phyloP scores from a whole-genome alignment of 1,140 invertebrate species.

The Aphelinus certus region DNA sequence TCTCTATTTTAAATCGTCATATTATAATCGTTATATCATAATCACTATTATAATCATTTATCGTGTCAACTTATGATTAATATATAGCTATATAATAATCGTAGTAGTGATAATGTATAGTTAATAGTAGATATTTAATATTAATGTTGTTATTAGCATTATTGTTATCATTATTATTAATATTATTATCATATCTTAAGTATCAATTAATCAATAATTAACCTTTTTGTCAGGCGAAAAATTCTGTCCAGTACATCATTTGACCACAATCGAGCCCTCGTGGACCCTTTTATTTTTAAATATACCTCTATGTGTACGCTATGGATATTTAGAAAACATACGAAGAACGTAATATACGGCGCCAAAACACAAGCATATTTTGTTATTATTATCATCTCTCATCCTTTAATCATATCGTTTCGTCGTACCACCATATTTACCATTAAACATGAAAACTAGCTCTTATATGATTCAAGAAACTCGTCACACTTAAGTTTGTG shows the following conservation, averaged over 20 bases:
- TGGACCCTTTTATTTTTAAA: slow-evolving; percentile 51
- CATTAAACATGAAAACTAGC: slow-evolving; percentile 15
- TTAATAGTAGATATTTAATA: slow-evolving; percentile 40
- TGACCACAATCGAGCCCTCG: slow-evolving; percentile 31
- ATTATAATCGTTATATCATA: slow-evolving; percentile 48
- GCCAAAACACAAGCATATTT: slow-evolving; percentile 34
- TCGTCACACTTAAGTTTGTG: slow-evolving; percentile 26
- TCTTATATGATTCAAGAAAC: slow-evolving; percentile 7
- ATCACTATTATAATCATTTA: slow-evolving; percentile 56
- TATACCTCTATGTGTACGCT: slow-evolving; percentile 44
- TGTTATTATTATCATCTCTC: slow-evolving; percentile 24
- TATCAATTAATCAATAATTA: slow-evolving; percentile 62
- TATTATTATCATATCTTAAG: slow-evolving; percentile 54
- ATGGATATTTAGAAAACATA: slow-evolving; percentile 41
- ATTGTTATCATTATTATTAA: slow-evolving; percentile 40
- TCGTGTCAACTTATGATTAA: slow-evolving; percentile 60
- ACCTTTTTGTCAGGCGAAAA: slow-evolving; percentile 39
- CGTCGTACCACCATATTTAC: neutral
- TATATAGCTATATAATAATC: slow-evolving; percentile 48
- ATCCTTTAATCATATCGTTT: slow-evolving; percentile 3
- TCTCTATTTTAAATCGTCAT: slow-evolving; percentile 49
- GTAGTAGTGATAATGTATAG: slow-evolving; percentile 31
- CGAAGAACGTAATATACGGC: slow-evolving; percentile 37
- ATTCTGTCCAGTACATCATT: slow-evolving; percentile 33
- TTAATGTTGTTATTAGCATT: slow-evolving; percentile 47